phyloP scores from a whole-genome alignment of 2,888 invertebrate species.

The Drosophila mettleri region DNA sequence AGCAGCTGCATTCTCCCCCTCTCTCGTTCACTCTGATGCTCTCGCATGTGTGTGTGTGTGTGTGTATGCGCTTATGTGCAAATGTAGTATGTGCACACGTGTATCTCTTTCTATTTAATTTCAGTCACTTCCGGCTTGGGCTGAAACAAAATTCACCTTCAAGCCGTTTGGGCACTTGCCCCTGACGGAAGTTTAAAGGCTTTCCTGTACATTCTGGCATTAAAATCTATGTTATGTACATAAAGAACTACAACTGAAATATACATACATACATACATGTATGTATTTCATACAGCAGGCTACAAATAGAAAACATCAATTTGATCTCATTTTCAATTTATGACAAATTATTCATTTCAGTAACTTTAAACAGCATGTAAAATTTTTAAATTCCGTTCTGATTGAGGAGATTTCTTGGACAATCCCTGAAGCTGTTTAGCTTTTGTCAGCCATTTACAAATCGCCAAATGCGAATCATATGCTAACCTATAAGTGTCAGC shows the following conservation, averaged over 20 bases:
- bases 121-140: conserved; percentile 48
- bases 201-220: conserved; percentile 34
- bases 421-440: conserved; percentile 30
- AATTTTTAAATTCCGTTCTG: conserved; percentile 26
- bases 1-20: conserved; percentile 4
- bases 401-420: conserved; percentile 38
- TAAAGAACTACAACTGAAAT: not conserved
- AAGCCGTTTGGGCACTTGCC: conserved; percentile 17
- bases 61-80: not conserved
- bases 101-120: conserved; percentile 17
- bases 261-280: too few species aligned
- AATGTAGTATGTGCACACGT: conserved; percentile 8
- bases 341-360: conserved; percentile 31
- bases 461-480: conserved; percentile 34
- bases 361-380: conserved; percentile 39
- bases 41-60: not conserved
- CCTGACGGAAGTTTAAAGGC: conserved; percentile 31
- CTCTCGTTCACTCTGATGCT: not conserved
- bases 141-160: conserved; percentile 42
- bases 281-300: conserved; percentile 21
- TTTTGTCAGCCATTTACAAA: conserved; percentile 17
- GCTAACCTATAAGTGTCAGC: conserved; percentile 22
- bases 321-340: not conserved
- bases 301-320: not conserved
- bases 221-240: conserved; percentile 2